Conservation (phyloP, 2,113 vertebrate genomes). For the Dissostichus mawsoni region DNA sequence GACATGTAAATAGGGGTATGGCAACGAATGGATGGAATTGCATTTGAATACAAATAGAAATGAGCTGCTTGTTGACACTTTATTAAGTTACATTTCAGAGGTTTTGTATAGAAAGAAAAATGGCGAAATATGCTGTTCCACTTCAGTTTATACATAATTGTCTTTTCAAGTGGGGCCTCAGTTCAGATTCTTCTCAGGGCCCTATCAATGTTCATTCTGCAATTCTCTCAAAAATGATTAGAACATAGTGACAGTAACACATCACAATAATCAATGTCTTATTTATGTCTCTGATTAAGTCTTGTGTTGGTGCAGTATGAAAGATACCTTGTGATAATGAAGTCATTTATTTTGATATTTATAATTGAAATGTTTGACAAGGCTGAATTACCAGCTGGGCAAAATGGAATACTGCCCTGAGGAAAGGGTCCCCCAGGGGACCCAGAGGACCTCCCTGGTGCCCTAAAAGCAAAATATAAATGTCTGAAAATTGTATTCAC, state of each 20-base stretch:
- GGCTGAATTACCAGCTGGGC: background rate
- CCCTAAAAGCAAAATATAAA: background rate
- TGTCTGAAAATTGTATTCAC: background rate
- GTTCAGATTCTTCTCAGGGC: background rate
- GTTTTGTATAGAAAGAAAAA: no score
- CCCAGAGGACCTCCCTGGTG: background rate
- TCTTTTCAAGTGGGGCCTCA: background rate
- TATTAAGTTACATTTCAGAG: background rate
- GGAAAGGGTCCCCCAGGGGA: background rate
- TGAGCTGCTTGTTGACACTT: background rate
- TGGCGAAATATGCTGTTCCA: background rate
- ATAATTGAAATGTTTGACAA: no score
- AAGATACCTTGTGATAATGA: no score
- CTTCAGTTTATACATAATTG: background rate
- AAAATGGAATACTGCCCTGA: background rate
- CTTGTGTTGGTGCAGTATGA: no score
- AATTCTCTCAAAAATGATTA: no score
- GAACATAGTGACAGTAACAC: no score
- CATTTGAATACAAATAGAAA: background rate
- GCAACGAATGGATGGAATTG: background rate
- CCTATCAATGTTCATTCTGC: background rate
- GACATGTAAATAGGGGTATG: no score
- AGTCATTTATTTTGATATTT: no score
- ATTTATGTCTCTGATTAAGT: no score
- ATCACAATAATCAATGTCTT: no score